These are phyloP conservation scores for Rhea americana DNA, from an alignment of 2,113 vertebrate genomes.

Conservation along the genomic window DNA sequence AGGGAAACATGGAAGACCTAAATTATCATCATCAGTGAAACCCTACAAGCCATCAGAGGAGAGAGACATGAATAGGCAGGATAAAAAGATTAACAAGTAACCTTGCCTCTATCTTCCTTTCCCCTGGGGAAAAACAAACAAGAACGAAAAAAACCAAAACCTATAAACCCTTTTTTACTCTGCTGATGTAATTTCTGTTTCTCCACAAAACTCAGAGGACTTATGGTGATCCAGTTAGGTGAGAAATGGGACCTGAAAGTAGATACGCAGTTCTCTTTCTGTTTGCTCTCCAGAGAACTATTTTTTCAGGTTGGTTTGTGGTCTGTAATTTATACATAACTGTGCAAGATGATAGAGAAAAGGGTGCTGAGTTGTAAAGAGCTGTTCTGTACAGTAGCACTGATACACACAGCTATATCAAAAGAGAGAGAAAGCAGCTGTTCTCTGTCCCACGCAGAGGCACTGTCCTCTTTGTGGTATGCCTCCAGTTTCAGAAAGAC, in stretches of 20 bases:
- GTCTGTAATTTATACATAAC: not conserved
- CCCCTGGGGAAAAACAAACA: not conserved
- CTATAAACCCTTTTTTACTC: not conserved
- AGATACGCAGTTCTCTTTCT: not conserved
- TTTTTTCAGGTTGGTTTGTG: not conserved
- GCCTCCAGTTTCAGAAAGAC: not conserved
- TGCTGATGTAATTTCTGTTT: not conserved
- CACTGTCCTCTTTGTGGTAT: fast-evolving
- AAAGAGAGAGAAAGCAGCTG: not conserved
- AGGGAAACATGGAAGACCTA: not conserved
- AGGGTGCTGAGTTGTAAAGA: not conserved
- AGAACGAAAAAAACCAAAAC: not conserved
- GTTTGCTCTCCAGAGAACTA: not conserved
- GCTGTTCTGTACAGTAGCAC: fast-evolving
- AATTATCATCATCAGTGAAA: not conserved
- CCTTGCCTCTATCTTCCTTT: not conserved
- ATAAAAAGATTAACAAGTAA: not conserved
- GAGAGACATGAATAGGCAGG: not conserved
- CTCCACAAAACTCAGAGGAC: not conserved
- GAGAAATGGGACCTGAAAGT: not conserved
- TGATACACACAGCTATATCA: not conserved
- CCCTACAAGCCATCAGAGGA: not conserved
- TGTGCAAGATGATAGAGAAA: not conserved
- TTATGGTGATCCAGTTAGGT: fast-evolving
- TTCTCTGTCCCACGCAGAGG: not conserved